phyloP scores from a whole-genome alignment of 2,113 vertebrate genomes.

The human region DNA sequence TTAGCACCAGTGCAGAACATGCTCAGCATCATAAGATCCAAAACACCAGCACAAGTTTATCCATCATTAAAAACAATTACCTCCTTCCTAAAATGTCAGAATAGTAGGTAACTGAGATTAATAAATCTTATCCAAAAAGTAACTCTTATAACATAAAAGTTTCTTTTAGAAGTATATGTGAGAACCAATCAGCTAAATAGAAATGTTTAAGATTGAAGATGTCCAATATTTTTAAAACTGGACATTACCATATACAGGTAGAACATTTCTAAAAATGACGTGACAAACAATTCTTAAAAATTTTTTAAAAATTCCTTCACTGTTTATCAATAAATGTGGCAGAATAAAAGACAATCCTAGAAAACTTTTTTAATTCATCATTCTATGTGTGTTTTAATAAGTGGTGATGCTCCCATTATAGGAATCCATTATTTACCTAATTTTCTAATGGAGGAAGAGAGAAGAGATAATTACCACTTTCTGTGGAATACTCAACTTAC shows the following conservation, averaged over 20 bases:
- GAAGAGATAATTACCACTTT: slow-evolving; percentile 35
- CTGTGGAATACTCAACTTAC: slow-evolving; percentile 53
- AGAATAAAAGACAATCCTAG: slow-evolving; percentile 59
- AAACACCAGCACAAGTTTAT: slow-evolving; percentile 38
- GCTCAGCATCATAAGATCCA: background rate
- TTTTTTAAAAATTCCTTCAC: slow-evolving; percentile 72
- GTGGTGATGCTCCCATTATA: slow-evolving; percentile 59
- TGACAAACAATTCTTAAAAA: slow-evolving; percentile 51
- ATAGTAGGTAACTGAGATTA: slow-evolving; percentile 42
- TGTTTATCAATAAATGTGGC: slow-evolving; percentile 76
- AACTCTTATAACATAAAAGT: slow-evolving; percentile 70
- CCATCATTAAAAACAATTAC: background rate
- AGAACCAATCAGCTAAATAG: slow-evolving; percentile 42
- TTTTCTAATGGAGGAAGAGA: slow-evolving; percentile 18
- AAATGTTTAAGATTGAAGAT: slow-evolving; percentile 29
- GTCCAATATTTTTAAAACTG: slow-evolving; percentile 75
- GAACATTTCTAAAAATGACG: slow-evolving; percentile 66
- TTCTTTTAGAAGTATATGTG: slow-evolving; percentile 50
- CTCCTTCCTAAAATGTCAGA: slow-evolving; percentile 45
- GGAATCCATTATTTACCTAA: slow-evolving; percentile 64
- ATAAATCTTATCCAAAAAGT: slow-evolving; percentile 56
- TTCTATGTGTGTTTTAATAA: slow-evolving; percentile 58
- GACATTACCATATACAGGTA: slow-evolving; percentile 73
- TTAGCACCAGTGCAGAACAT: slow-evolving; percentile 61
- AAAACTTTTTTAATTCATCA: slow-evolving; percentile 41